Evolutionary conservation across 2,113 vertebrate species (phyloP).

Genomic region (Atrichornis clamosus): DNA sequence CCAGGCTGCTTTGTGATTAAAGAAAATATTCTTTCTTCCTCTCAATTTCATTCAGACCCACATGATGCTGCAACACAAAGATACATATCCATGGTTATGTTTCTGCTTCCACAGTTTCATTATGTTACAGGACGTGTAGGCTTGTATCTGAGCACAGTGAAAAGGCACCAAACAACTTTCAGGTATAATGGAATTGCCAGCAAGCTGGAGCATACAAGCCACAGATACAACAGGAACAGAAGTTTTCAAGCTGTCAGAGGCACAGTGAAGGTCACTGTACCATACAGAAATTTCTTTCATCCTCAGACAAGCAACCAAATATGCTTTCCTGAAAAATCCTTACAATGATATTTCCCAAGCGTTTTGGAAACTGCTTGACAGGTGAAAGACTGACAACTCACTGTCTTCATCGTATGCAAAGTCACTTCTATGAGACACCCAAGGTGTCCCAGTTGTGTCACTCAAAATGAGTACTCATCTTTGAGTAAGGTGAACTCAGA

Average conservation of each 20-base stretch:
- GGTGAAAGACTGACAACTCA: not conserved
- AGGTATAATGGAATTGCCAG: not conserved
- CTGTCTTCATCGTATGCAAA: not conserved
- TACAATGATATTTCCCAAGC: not conserved
- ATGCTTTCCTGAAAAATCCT: not conserved
- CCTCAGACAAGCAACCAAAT: not conserved
- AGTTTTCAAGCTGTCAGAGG: not conserved
- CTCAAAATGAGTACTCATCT: not conserved
- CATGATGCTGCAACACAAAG: not conserved
- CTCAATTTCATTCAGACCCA: not conserved
- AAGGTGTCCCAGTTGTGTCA: not conserved
- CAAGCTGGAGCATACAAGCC: not conserved
- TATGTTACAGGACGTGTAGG: not conserved
- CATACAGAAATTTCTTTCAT: not conserved
- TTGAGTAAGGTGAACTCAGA: not conserved
- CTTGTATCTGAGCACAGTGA: not conserved
- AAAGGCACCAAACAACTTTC: slow-evolving; percentile 1
- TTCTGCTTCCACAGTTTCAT: not conserved
- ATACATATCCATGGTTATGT: not conserved
- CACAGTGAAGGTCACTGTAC: not conserved
- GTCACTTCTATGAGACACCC: not conserved
- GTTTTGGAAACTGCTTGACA: not conserved
- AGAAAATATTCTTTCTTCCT: not conserved
- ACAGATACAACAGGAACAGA: not conserved
- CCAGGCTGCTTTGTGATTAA: not conserved